These are phyloP conservation scores for Siniperca chuatsi DNA, from an alignment of 2,113 vertebrate genomes.

Conservation along the genomic window DNA sequence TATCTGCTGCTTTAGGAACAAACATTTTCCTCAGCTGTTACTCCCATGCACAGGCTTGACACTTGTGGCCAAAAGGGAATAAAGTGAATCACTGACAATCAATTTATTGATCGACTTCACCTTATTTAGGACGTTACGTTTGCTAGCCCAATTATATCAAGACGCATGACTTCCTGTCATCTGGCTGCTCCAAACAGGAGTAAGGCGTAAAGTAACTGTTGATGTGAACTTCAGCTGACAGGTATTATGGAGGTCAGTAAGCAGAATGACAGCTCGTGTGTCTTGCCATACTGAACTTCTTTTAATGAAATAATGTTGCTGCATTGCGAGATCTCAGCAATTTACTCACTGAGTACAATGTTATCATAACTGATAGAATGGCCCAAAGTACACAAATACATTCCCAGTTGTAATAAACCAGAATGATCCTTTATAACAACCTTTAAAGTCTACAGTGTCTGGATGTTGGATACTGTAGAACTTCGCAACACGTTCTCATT, in stretches of 20 bases:
- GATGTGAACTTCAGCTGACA: constrained; percentile 3
- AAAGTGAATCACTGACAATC: constrained; percentile 18
- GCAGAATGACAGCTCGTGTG: background rate
- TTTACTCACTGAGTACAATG: background rate
- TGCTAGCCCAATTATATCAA: constrained; percentile 6
- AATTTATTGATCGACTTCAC: constrained; percentile 18
- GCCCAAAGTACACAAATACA: too few relatives aligned
- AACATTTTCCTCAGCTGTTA: background rate
- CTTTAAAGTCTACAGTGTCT: too few relatives aligned
- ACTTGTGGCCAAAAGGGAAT: background rate
- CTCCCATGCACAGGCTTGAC: background rate
- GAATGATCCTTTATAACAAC: too few relatives aligned
- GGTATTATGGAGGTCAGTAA: background rate
- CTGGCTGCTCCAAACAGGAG: background rate
- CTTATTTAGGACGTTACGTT: constrained; percentile 2
- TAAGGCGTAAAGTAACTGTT: background rate
- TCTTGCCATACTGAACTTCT: background rate
- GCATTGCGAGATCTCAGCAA: background rate
- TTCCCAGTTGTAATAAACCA: too few relatives aligned
- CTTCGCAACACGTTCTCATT: too few relatives aligned
- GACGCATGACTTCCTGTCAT: constrained; percentile 2
- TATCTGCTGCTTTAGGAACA: background rate
- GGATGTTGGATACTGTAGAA: too few relatives aligned
- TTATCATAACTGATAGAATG: too few relatives aligned
- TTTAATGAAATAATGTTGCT: background rate